These are phyloP conservation scores for Drosophila grimshawi DNA, from an alignment of 1,140 invertebrate genomes.

Conservation along the genomic window DNA sequence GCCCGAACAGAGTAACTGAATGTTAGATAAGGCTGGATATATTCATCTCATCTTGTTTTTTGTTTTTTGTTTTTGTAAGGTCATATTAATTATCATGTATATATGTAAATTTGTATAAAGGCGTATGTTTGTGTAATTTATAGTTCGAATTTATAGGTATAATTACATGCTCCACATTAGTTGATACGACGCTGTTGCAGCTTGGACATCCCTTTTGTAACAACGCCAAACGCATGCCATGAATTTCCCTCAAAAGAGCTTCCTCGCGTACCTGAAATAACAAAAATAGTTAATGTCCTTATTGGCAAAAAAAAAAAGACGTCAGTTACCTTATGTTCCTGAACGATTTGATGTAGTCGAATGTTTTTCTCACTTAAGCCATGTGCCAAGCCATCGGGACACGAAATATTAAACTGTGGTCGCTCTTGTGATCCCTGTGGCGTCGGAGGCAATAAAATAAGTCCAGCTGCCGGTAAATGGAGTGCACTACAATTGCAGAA, in stretches of 20 bases:
- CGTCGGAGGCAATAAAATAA: constrained; percentile 74
- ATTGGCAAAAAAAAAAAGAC: neutral
- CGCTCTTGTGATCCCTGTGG: constrained; percentile 69
- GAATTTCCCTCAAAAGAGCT: constrained; percentile 88
- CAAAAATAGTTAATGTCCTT: neutral
- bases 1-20: neutral
- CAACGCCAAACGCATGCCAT: constrained; percentile 89
- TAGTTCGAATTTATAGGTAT: constrained; percentile 13
- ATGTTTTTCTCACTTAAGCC: constrained; percentile 91
- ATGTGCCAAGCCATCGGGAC: constrained; percentile 92
- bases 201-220: constrained; percentile 89
- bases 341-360: constrained; percentile 91
- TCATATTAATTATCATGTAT: neutral
- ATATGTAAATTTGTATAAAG: neutral
- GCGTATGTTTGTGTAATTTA: constrained; percentile 10
- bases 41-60: constrained; percentile 39
- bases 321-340: constrained; percentile 89
- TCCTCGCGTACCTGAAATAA: constrained; percentile 87
- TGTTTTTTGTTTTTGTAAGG: neutral
- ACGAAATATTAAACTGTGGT: constrained; percentile 68
- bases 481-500: constrained; percentile 38
- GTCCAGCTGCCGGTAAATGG: constrained; percentile 57
- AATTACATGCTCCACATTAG: constrained; percentile 82
- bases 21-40: constrained; percentile 40
- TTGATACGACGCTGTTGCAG: constrained; percentile 74